These are phyloP conservation scores for Chaitophorus viminalis DNA, from an alignment of 2,888 invertebrate genomes.

Conservation along the genomic window DNA sequence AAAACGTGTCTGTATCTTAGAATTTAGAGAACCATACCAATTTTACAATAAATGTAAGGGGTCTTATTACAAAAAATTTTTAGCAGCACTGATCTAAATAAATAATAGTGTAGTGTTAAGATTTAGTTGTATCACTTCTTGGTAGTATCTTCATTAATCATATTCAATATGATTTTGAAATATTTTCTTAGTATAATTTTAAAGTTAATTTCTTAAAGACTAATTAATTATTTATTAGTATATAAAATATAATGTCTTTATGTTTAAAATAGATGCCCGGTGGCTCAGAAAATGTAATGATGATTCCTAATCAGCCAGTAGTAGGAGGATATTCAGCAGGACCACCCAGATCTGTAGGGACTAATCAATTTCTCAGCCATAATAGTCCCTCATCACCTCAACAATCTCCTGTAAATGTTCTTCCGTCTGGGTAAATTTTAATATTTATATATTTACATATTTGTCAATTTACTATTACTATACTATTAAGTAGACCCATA, in stretches of 20 bases:
- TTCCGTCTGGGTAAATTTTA: constrained; percentile 56
- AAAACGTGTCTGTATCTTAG: too few species aligned
- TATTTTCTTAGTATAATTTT: background rate
- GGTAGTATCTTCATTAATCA: too few species aligned
- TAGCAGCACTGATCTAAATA: too few species aligned
- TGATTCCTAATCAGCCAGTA: constrained; percentile 69
- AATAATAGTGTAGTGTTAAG: too few species aligned
- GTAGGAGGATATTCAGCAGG: constrained; percentile 65
- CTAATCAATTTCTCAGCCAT: constrained; percentile 81
- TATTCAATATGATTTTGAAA: too few species aligned
- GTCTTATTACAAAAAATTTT: too few species aligned
- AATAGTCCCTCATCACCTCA: constrained; percentile 77
- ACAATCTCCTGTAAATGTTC: constrained; percentile 71
- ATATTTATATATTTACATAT: constrained; percentile 5
- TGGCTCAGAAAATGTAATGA: constrained; percentile 66
- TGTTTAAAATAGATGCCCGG: constrained; percentile 43
- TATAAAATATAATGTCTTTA: background rate
- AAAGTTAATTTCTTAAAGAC: background rate
- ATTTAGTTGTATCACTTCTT: too few species aligned
- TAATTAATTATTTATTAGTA: background rate
- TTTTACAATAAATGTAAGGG: too few species aligned
- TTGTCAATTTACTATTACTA: background rate
- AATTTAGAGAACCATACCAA: too few species aligned
- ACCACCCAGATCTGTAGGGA: constrained; percentile 70
- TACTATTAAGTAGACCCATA: too few species aligned